Conservation (phyloP, 2,888 invertebrate species). For the Teleogryllus oceanicus region DNA sequence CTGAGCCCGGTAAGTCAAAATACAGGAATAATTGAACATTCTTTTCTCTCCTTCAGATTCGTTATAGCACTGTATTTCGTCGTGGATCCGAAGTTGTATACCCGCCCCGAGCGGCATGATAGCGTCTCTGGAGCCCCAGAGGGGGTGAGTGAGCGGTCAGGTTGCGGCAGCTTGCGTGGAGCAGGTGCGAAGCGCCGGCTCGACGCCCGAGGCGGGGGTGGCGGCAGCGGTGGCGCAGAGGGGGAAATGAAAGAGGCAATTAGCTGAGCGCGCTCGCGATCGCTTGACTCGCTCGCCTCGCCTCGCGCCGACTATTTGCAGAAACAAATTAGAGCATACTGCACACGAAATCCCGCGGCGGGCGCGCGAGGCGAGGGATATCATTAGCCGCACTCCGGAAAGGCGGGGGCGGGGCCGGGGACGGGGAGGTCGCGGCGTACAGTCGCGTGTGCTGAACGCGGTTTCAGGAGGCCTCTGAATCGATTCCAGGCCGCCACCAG, state of each 20-base stretch:
- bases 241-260: background rate
- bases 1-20: too few relatives aligned
- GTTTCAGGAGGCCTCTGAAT: too few relatives aligned
- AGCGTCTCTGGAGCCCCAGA: background rate
- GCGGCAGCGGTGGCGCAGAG: background rate
- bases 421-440: background rate
- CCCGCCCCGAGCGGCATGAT: too few relatives aligned
- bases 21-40: too few relatives aligned
- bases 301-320: background rate
- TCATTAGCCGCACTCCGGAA: background rate
- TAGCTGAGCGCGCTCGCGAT: background rate
- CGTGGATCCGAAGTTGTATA: too few relatives aligned
- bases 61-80: too few relatives aligned
- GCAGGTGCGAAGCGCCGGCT: background rate
- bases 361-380: background rate
- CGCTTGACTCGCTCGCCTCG: background rate
- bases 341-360: slow-evolving; percentile 1
- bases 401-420: background rate
- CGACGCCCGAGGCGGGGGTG: background rate
- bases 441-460: background rate
- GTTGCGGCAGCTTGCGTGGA: background rate
- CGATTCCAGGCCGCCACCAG: too few relatives aligned
- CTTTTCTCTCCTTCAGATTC: too few relatives aligned
- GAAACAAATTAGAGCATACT: slow-evolving; percentile 3
- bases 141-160: background rate